Percentiles rank a stretch among this genome's conserved stretches.
These are phyloP conservation scores for Spatulosminthurus flaviceps DNA, from an alignment of 2,888 invertebrate genomes.

Conservation along the genomic window DNA sequence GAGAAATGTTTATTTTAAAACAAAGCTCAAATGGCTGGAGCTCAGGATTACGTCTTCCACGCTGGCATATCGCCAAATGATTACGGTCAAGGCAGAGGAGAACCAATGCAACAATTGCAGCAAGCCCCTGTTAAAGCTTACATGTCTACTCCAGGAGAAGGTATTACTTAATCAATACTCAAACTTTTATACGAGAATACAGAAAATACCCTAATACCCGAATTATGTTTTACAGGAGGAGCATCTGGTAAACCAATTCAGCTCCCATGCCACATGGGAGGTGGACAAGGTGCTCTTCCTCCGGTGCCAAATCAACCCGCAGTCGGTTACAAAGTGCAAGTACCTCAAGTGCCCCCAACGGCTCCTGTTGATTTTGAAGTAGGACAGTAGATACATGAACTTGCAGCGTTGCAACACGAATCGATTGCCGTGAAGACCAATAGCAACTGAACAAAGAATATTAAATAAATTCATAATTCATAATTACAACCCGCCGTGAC, in stretches of 20 bases:
- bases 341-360: conserved; percentile 32
- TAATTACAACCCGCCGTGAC: no score
- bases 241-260: conserved; percentile 19
- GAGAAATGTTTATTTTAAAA: background rate
- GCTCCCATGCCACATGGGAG: conserved; percentile 42
- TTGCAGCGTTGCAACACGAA: background rate
- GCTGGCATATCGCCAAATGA: conserved; percentile 17
- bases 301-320: conserved; percentile 29
- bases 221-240: conserved; percentile 9
- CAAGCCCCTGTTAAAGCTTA: conserved; percentile 37
- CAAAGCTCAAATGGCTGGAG: no score
- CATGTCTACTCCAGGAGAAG: conserved; percentile 36
- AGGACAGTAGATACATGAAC: background rate
- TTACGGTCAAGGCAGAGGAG: conserved; percentile 30
- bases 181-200: background rate
- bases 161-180: background rate
- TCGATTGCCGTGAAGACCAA: no score
- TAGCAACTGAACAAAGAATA: no score
- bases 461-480: no score
- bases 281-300: conserved; percentile 32
- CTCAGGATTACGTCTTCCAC: conserved; percentile 1
- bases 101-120: conserved; percentile 8
- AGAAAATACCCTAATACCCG: no score
- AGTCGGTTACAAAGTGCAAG: conserved; percentile 30
- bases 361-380: conserved; percentile 40